A percentile compares a stretch with the other conserved stretches of the same genome.
phyloP scores from a whole-genome alignment of 2,797 vertebrate genomes.

The Bradypus variegatus region DNA sequence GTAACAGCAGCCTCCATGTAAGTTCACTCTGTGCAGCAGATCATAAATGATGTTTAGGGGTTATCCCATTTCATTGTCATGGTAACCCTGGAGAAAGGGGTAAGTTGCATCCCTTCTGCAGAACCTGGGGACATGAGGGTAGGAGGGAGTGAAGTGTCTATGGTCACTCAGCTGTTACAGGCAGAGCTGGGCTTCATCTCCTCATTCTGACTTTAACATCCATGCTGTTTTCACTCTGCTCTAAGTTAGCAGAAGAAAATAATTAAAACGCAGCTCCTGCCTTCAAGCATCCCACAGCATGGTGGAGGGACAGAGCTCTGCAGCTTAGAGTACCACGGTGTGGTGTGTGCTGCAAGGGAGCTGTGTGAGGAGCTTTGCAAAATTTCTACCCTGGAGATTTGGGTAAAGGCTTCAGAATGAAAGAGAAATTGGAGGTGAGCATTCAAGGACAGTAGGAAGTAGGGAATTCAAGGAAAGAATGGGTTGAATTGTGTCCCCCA shows the following conservation, averaged over 20 bases:
- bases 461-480: not conserved
- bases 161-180: not conserved
- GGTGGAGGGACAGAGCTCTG: not conserved
- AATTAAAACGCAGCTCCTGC: not conserved
- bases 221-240: not conserved
- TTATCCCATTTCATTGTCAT: not conserved
- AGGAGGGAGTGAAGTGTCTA: not conserved
- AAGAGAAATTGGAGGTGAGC: not conserved
- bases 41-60: not conserved
- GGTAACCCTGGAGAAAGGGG: too few species aligned
- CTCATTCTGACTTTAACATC: not conserved
- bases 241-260: not conserved
- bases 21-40: not conserved
- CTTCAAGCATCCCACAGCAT: not conserved
- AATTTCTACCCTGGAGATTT: not conserved
- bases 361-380: not conserved
- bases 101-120: not conserved
- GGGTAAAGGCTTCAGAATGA: not conserved
- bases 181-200: not conserved
- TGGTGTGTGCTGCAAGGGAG: not conserved
- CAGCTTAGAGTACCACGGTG: accelerated
- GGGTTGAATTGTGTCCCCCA: too few species aligned
- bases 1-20: too few species aligned
- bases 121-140: not conserved
- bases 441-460: not conserved